These are phyloP conservation scores for Heliconius hortense DNA, from an alignment of 2,888 invertebrate genomes.

Conservation along the genomic window DNA sequence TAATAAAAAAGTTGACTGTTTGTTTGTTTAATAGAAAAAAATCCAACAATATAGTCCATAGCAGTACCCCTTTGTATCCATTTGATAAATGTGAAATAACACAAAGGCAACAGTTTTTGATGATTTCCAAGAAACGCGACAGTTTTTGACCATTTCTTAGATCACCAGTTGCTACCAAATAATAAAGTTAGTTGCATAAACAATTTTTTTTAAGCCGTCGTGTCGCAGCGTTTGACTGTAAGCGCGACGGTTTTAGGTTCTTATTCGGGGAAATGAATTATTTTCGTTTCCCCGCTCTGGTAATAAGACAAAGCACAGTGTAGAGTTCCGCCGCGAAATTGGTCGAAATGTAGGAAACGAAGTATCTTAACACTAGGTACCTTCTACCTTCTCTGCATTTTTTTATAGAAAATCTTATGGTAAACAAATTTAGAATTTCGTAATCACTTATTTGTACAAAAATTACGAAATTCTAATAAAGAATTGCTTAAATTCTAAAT, in stretches of 20 bases:
- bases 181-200: neutral
- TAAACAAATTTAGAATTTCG: too few relatives aligned
- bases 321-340: too few relatives aligned
- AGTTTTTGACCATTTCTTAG: neutral
- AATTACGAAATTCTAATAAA: too few relatives aligned
- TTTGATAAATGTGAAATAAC: conserved; percentile 10
- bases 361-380: too few relatives aligned
- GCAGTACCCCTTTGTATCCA: neutral
- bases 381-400: too few relatives aligned
- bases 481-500: too few relatives aligned
- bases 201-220: neutral
- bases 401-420: neutral
- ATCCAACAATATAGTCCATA: neutral
- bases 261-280: neutral
- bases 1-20: conserved; percentile 2
- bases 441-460: too few relatives aligned
- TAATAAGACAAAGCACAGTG: neutral
- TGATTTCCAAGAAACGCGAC: conserved; percentile 9
- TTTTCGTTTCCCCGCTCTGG: neutral
- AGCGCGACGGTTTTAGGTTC: neutral
- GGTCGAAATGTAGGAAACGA: too few relatives aligned
- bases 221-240: too few relatives aligned
- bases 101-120: conserved; percentile 5
- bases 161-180: conserved; percentile 10
- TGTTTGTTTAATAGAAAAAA: conserved; percentile 4